A percentile compares a stretch with the other conserved stretches of the same genome.
Evolutionary conservation across 1,140 invertebrate genomes (phyloP).

Genomic region (Sipha flava): DNA sequence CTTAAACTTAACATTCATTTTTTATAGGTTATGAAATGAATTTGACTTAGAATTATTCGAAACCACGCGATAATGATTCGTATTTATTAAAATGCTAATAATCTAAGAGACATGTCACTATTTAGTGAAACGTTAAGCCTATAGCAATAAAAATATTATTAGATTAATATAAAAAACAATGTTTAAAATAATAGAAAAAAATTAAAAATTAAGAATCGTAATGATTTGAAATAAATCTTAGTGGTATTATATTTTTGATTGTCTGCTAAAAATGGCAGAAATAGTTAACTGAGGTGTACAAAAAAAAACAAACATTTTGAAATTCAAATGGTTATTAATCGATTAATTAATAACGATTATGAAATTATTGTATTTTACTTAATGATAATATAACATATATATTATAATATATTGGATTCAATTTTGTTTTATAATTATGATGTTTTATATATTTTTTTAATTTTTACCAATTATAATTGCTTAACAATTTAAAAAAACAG

Average conservation of each 20-base stretch:
- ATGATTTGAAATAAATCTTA: background rate
- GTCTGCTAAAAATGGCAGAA: background rate
- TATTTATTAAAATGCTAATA: background rate
- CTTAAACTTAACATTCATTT: background rate
- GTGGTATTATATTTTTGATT: constrained; percentile 9
- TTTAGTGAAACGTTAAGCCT: background rate
- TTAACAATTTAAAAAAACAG: constrained; percentile 24
- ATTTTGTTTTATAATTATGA: background rate
- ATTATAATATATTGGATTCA: background rate
- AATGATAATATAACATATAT: background rate
- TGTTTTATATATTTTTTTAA: background rate
- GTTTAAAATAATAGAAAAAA: background rate
- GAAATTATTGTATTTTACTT: background rate
- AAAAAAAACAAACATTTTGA: background rate
- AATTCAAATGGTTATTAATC: background rate
- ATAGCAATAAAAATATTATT: background rate
- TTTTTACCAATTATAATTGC: background rate
- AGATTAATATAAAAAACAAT: background rate
- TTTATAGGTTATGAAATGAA: background rate
- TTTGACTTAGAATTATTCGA: background rate
- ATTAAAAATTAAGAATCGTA: background rate
- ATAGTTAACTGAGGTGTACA: background rate
- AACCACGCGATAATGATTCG: background rate
- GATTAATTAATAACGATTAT: background rate
- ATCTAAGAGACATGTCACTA: background rate